Conservation (phyloP, 1,140 invertebrate species). For the Drosophila novamexicana region DNA sequence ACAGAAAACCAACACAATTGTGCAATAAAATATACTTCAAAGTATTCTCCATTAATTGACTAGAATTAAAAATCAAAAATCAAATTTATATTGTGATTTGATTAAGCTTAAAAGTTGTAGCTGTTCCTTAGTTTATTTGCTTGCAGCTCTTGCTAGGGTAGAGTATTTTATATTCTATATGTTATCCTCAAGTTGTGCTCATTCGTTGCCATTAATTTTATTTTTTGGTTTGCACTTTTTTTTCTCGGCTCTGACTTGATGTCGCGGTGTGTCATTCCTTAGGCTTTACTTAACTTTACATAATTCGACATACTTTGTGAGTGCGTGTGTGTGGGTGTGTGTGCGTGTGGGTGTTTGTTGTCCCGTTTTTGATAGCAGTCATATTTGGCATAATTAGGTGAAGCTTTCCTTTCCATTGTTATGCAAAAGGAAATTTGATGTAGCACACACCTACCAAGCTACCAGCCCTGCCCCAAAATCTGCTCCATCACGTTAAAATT, state of each 20-base stretch:
- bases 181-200: not conserved
- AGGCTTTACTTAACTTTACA: slow-evolving; percentile 54
- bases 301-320: slow-evolving; percentile 52
- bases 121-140: not conserved
- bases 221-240: slow-evolving; percentile 19
- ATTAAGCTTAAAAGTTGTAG: too few species aligned
- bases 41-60: too few species aligned
- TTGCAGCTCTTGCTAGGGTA: not conserved
- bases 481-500: slow-evolving; percentile 21
- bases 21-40: too few species aligned
- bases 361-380: slow-evolving; percentile 36
- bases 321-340: slow-evolving; percentile 6
- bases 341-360: not conserved
- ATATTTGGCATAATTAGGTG: slow-evolving; percentile 60
- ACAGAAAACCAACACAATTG: too few species aligned
- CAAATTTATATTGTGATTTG: too few species aligned
- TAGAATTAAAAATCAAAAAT: too few species aligned
- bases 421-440: slow-evolving; percentile 49
- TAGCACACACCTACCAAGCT: slow-evolving; percentile 18
- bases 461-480: not conserved
- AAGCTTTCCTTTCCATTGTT: slow-evolving; percentile 53
- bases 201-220: not conserved
- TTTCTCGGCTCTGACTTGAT: slow-evolving; percentile 14
- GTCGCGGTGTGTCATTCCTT: slow-evolving; percentile 31
- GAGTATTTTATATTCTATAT: slow-evolving; percentile 10